Evolutionary conservation across 2,888 invertebrate genomes (phyloP), one percentile per base, ranked within the genome.

Genomic region (Folsomia manolachei): DNA sequence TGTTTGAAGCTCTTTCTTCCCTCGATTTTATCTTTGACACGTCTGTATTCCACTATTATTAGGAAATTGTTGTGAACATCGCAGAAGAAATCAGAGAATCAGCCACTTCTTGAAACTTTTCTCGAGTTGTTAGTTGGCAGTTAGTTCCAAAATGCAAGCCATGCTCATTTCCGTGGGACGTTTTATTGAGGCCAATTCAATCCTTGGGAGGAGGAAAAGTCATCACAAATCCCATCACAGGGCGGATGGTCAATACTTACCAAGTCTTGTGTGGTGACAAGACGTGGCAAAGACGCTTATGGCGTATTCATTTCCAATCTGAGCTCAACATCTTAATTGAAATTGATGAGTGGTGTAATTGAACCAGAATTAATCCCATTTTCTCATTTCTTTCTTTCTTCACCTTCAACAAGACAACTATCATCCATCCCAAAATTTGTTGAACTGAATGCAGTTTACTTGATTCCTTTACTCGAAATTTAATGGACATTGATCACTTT

Each of bases 311-410:
- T 39, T 39, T 4, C 39, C 39, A 56, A 56, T 56, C 56, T 19
- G 56, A 19, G 56, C 21, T n/a, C 11, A 21, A 56, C 56, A 56
- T 56, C 56, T 56, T 56, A 56, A 56, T 56, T 56, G 56, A 56
- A 56, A 56, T 56, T 56, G 56, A 56, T 56, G 56, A 56, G 21
- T 21, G 56, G 56, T 56, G 56, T 56, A 56, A 56, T 56, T 56
- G 56, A 56, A n/a, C 7, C 56, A 19, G 56, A 56, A 19, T 56
- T 56, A 19, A 56, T 56, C 56, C 56, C 18, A 19, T 56, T 39
- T 56, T 56, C 56, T 56, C 56, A 56, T 56, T 56, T 18, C 19
- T 39, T 56, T 56, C 56, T 56, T 19, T 14, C n/a, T 56, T 18
- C 19, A 56, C 56, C 21, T 56, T 7, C 18, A 56, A 21, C n/a